Evolutionary conservation across 2,113 vertebrate genomes (phyloP).

Genomic region (Lontra canadensis): DNA sequence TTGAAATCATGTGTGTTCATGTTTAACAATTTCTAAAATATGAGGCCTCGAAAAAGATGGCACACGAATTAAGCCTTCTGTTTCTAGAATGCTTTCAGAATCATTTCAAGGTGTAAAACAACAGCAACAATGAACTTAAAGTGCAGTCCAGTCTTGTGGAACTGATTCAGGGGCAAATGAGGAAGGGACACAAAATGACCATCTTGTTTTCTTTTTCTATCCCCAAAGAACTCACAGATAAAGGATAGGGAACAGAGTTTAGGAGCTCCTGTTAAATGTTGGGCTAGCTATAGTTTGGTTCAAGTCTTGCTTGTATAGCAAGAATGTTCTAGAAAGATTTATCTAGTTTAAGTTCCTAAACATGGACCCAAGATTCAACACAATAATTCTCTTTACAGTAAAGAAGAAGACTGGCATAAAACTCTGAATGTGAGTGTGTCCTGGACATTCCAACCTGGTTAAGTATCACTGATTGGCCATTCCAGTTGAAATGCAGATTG

Average conservation of each 20-base stretch:
- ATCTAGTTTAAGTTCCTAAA: neutral
- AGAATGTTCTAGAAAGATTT: neutral
- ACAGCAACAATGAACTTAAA: neutral
- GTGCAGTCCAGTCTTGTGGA: neutral
- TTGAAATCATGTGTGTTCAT: slow-evolving; percentile 38
- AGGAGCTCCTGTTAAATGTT: neutral
- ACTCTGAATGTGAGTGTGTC: neutral
- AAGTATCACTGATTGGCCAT: neutral
- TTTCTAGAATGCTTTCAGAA: slow-evolving; percentile 46
- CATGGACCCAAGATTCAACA: neutral
- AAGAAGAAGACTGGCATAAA: neutral
- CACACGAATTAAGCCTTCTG: neutral
- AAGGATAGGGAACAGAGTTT: neutral
- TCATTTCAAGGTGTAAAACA: slow-evolving; percentile 8
- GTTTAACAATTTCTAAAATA: slow-evolving; percentile 39
- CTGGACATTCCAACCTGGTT: neutral
- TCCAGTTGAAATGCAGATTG: neutral
- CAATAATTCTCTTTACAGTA: neutral
- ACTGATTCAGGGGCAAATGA: slow-evolving; percentile 19
- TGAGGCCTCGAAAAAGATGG: neutral
- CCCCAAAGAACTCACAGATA: slow-evolving; percentile 3
- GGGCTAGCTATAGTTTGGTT: neutral
- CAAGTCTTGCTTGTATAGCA: slow-evolving; percentile 8
- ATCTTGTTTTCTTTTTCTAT: neutral
- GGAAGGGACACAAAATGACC: neutral